These are phyloP conservation scores for Bellardia pandia DNA, from an alignment of 2,888 invertebrate species.

Conservation along the genomic window DNA sequence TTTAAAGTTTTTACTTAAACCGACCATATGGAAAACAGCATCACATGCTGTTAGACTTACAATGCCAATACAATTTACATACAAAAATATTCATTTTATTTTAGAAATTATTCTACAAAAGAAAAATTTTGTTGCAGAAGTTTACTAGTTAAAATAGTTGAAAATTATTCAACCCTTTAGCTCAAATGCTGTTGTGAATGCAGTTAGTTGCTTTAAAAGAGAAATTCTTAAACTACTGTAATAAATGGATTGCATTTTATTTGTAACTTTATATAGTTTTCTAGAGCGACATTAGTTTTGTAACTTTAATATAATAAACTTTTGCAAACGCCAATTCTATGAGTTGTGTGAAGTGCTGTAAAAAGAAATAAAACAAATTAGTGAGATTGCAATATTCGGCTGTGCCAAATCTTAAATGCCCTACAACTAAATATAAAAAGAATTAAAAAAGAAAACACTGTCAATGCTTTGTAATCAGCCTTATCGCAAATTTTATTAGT, in stretches of 20 bases:
- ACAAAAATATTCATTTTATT: not conserved
- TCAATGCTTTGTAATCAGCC: no score
- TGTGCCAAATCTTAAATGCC: no score
- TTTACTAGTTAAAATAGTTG: conserved; percentile 18
- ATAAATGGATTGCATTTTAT: conserved; percentile 24
- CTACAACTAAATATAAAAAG: no score
- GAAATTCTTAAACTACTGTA: not conserved
- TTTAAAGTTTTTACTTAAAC: not conserved
- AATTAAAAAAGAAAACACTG: no score
- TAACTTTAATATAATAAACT: conserved; percentile 3
- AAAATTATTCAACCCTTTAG: conserved; percentile 42
- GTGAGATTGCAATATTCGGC: no score
- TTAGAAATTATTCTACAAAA: not conserved
- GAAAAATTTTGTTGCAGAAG: not conserved
- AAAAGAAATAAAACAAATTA: not conserved
- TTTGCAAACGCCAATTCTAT: conserved; percentile 6
- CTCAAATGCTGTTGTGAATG: not conserved
- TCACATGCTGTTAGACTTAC: not conserved
- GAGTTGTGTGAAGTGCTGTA: not conserved
- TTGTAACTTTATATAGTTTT: not conserved
- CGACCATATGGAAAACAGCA: conserved; percentile 10
- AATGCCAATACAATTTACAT: not conserved
- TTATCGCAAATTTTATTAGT: no score
- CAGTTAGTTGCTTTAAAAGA: conserved; percentile 7
- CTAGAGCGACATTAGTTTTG: conserved; percentile 19